phyloP scores from a whole-genome alignment of 2,113 vertebrate species.

The Mesoclemmys tuberculata region DNA sequence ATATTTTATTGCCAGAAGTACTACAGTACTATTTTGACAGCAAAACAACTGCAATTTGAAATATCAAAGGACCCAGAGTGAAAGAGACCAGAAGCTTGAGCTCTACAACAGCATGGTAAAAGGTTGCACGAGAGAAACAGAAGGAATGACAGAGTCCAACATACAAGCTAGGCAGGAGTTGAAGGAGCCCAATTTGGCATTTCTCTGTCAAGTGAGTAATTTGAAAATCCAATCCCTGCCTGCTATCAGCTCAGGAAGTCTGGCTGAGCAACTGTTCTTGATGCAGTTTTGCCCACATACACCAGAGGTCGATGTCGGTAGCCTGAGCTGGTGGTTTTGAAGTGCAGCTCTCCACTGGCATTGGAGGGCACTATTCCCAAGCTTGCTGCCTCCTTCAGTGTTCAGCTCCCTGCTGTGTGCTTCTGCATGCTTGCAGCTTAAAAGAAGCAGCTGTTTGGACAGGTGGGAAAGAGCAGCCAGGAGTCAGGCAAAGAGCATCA shows the following conservation, averaged over 20 bases:
- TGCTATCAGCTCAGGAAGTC: neutral
- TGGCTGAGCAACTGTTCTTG: neutral
- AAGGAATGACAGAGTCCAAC: neutral
- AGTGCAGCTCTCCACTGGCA: neutral
- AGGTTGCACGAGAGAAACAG: neutral
- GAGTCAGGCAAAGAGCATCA: conserved; percentile 15
- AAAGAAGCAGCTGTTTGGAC: conserved; percentile 60
- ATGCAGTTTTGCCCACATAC: rapidly evolving
- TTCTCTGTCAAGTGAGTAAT: neutral
- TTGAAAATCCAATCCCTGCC: neutral
- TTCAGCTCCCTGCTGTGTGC: neutral
- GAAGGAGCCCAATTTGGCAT: neutral
- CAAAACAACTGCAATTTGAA: conserved; percentile 24
- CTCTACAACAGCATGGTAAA: neutral
- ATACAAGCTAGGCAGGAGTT: rapidly evolving
- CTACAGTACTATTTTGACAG: neutral
- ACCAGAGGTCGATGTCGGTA: neutral
- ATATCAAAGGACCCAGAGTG: neutral
- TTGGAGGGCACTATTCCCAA: neutral
- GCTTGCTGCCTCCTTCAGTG: neutral
- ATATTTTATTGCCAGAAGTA: neutral
- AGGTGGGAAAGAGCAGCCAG: conserved; percentile 39
- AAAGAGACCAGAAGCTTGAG: neutral
- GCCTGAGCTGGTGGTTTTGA: neutral
- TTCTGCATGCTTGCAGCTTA: neutral